phyloP scores from a whole-genome alignment of 1,140 invertebrate genomes.

The Cydia pomonella region DNA sequence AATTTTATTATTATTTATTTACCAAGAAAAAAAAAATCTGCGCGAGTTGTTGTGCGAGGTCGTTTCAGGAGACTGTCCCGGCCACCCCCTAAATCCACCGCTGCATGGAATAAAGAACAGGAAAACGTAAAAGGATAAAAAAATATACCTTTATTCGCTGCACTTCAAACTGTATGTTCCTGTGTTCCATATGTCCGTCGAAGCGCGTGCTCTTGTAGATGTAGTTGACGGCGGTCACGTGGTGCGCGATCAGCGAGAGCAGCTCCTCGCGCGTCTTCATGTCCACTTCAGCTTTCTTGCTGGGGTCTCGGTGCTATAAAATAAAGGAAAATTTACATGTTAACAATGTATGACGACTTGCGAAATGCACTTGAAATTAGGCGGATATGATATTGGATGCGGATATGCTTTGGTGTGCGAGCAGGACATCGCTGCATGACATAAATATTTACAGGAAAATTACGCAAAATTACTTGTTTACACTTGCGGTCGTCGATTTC shows the following conservation, averaged over 20 bases:
- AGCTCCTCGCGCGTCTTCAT: constrained; percentile 98
- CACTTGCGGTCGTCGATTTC: not conserved
- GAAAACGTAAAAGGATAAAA: too few species aligned
- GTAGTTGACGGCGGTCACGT: constrained; percentile 98
- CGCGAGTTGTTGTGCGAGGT: too few species aligned
- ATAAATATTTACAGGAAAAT: too few species aligned
- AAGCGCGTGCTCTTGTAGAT: constrained; percentile 98
- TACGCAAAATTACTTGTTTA: not conserved
- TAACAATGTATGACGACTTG: not conserved
- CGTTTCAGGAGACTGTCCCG: too few species aligned
- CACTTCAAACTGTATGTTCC: constrained; percentile 98
- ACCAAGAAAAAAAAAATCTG: too few species aligned
- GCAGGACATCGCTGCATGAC: too few species aligned
- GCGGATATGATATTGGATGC: too few species aligned
- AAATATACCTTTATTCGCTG: constrained; percentile 93
- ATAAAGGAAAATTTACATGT: not conserved
- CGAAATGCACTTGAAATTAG: not conserved
- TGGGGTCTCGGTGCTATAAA: constrained; percentile 83
- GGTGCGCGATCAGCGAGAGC: constrained; percentile 97
- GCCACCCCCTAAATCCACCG: too few species aligned
- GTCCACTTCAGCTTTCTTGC: constrained; percentile 83
- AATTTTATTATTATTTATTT: too few species aligned
- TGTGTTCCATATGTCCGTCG: constrained; percentile 91
- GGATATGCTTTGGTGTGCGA: too few species aligned
- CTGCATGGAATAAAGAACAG: too few species aligned